Base-by-base conservation (phyloP, 2,113 vertebrate species). In the Toxotes chatareus region DNA sequence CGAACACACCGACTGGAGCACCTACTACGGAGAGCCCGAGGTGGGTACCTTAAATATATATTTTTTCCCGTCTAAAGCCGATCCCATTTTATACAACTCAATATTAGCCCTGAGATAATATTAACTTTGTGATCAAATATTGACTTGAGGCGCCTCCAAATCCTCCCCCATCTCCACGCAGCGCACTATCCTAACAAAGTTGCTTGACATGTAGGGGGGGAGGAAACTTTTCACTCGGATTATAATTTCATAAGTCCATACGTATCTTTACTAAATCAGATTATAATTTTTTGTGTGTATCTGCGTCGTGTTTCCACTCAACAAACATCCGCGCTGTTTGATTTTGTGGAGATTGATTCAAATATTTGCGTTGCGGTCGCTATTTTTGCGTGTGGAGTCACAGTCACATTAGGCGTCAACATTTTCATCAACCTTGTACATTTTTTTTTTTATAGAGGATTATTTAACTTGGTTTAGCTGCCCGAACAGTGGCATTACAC, bases 121-220 rank as follows among this genome's bases (percentile, higher is more conserved):
- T 97, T 97, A 97, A 97, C 97, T 98, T 96, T 96, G 96, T 95
- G 96, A 96, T 96, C 97, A 97, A 97, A 97, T 97, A 96, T 97
- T 97, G 96, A 97, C 96, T 97, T 95, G 97, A 96, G 96, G 96
- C 96, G 96, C 96, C 96, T 98, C 97, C 97, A 97, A 97, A 97
- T 97, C 97, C 97, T 97, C 96, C 96, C 95, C 95, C 96, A 96
- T 97, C 95, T 96, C 95, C 91, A 93, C 95, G 95, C 95, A 82
- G 90, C 83, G 95, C 95, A 87, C 96, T 96, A 91, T 96, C 95
- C 96, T 96, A 95, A 97, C 96, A 97, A 96, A 97, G 95, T 96
- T 96, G 95, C 95, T 95, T 95, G 96, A 96, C 94, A 93, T 95
- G 86, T 91, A 85, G 82, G 73, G 57, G 66, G 73, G 89, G 73